phyloP scores from a whole-genome alignment of 2,888 invertebrate genomes.

The Temnothorax rugatulus region DNA sequence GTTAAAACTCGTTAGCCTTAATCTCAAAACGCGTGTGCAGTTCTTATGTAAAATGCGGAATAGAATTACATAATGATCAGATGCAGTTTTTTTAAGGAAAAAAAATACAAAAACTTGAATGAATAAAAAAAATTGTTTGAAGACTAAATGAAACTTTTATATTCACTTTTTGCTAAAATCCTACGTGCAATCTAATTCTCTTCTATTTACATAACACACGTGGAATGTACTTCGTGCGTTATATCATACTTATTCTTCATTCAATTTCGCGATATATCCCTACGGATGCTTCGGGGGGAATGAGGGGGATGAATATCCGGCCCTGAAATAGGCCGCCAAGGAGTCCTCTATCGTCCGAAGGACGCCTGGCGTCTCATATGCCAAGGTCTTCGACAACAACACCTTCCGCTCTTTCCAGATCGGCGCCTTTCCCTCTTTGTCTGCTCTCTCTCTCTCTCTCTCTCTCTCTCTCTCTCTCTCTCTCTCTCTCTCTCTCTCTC shows the following conservation, averaged over 20 bases:
- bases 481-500: not conserved
- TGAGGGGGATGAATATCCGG: not conserved
- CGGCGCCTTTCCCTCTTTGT: not conserved
- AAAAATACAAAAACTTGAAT: not conserved
- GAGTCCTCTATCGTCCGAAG: constrained; percentile 47
- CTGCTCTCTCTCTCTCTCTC: not conserved
- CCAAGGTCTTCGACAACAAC: constrained; percentile 57
- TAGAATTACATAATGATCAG: not conserved
- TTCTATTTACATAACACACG: not conserved
- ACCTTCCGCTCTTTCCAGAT: not conserved
- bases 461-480: not conserved
- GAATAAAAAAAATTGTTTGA: not conserved
- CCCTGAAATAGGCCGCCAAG: constrained; percentile 43
- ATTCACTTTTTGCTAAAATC: not conserved
- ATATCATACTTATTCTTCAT: constrained; percentile 5
- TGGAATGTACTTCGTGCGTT: not conserved
- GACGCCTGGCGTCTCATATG: constrained; percentile 51
- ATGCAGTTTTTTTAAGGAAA: not conserved
- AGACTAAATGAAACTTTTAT: not conserved
- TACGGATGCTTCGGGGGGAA: not conserved
- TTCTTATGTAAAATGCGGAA: not conserved
- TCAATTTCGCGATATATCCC: not conserved
- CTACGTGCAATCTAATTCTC: not conserved
- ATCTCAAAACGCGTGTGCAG: not conserved
- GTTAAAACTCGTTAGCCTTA: not conserved